Base-by-base conservation (phyloP, 2,797 vertebrate species). In the Paguma larvata region DNA sequence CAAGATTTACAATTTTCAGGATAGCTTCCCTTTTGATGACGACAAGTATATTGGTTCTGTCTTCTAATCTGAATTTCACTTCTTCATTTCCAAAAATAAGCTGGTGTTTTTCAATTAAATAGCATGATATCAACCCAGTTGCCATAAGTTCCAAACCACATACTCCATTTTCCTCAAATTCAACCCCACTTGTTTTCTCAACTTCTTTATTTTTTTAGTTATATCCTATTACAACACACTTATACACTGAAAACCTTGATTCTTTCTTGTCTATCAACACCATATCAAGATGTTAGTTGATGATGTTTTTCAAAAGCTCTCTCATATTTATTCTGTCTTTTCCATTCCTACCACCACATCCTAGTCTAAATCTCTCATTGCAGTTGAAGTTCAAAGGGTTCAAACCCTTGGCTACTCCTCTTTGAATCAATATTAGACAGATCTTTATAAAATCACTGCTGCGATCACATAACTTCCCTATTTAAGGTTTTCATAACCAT, bases 181-280 rank as follows among this genome's bases (percentile, higher is more conserved):
- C 32, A 95, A 41, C n/a, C n/a, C 30, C 79, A 92, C 95, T 92
- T 94, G 89, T 89, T 75, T 56, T 79, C 27, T 87, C 32, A 84
- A 78, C 92, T 93, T 97, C 96, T 93, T 91, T 13, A 75, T 94
- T 97, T 78, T 87, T 32, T 62, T 63, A 44, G 34, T 68, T 48
- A 70, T 88, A 18, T 92, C 80, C 56, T 25, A 59, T 79, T 56
- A 48, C 21, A 88, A 56, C 19, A 82, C 21, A 53, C 68, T 48
- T n/a, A 62, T 56, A 30, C 19, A 21, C 16, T 25, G 51, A 94
- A 85, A 86, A 62, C 21, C 48, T 80, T 73, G 23, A 34, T 11
- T 32, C 83, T 87, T 95, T 59, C 44, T 87, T 87, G 34, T 85
- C 12, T 94, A 0, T 68, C 21, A 78, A 72, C 30, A 72, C 25